Conservation (phyloP, 2,888 invertebrate species). For the Drosophila acutilabella region DNA sequence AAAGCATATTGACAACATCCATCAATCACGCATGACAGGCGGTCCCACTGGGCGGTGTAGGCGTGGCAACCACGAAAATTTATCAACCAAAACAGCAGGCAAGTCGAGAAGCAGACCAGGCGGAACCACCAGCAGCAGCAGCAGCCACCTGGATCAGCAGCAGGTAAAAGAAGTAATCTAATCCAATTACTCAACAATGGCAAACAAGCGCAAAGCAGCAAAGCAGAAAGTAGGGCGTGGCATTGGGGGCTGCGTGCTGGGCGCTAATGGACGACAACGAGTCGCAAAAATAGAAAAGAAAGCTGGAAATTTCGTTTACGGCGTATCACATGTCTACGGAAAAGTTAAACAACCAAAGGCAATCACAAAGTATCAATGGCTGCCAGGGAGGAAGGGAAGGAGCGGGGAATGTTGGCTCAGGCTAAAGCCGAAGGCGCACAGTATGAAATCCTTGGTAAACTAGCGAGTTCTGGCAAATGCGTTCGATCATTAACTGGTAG, state of each 20-base stretch:
- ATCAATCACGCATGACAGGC: constrained; percentile 75
- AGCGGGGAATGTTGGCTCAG: neutral
- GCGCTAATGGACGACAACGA: constrained; percentile 66
- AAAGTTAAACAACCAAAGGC: constrained; percentile 78
- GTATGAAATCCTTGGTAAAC: constrained; percentile 23
- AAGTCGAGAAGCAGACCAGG: constrained; percentile 29
- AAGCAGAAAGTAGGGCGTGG: constrained; percentile 9
- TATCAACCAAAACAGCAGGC: constrained; percentile 38
- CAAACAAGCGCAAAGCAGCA: constrained; percentile 61
- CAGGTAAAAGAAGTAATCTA: constrained; percentile 74
- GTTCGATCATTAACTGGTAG: constrained; percentile 70
- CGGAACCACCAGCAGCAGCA: constrained; percentile 1
- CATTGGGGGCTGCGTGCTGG: constrained; percentile 24
- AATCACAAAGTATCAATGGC: constrained; percentile 67
- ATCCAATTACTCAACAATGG: constrained; percentile 81
- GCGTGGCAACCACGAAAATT: constrained; percentile 57
- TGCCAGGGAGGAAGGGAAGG: neutral
- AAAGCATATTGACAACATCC: constrained; percentile 72
- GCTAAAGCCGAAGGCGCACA: constrained; percentile 47
- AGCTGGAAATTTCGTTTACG: neutral
- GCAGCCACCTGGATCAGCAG: constrained; percentile 11
- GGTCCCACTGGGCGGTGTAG: constrained; percentile 10
- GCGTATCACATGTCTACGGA: constrained; percentile 69
- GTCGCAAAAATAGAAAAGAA: constrained; percentile 13
- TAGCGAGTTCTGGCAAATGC: constrained; percentile 50